Evolutionary conservation across 2,888 invertebrate species (phyloP).

Genomic region (Cerceris ruficornis): DNA sequence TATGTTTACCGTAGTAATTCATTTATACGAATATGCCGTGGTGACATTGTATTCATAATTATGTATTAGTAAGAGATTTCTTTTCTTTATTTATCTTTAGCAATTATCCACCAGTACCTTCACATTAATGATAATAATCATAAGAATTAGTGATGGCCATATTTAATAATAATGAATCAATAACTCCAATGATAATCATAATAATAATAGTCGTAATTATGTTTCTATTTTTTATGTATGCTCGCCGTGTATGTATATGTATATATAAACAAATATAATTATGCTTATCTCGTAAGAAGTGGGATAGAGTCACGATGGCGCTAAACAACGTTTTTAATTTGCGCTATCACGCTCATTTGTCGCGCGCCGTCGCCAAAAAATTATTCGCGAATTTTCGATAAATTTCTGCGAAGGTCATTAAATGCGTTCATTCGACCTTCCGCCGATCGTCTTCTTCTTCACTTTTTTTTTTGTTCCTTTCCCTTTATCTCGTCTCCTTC

Average conservation of each 20-base stretch:
- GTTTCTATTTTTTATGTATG: slow-evolving; percentile 46
- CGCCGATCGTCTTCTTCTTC: slow-evolving; percentile 14
- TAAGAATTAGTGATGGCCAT: slow-evolving; percentile 53
- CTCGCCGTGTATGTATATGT: slow-evolving; percentile 56
- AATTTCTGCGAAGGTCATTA: slow-evolving; percentile 61
- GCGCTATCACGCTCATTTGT: neutral
- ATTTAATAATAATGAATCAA: slow-evolving; percentile 50
- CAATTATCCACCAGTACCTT: slow-evolving; percentile 59
- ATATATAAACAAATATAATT: slow-evolving; percentile 64
- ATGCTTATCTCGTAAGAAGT: slow-evolving; percentile 66
- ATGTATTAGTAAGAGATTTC: slow-evolving; percentile 70
- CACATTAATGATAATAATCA: slow-evolving; percentile 53
- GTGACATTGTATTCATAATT: slow-evolving; percentile 64
- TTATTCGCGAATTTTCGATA: slow-evolving; percentile 46
- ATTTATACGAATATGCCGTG: slow-evolving; percentile 68
- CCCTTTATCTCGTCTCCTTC: slow-evolving; percentile 41
- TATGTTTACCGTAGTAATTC: slow-evolving; percentile 71
- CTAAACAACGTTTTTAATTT: slow-evolving; percentile 61
- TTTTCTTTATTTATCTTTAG: slow-evolving; percentile 56
- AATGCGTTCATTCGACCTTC: neutral
- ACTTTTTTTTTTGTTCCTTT: slow-evolving; percentile 24
- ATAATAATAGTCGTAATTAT: slow-evolving; percentile 38
- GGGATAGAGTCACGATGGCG: slow-evolving; percentile 68
- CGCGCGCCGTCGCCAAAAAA: slow-evolving; percentile 39
- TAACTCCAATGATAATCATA: slow-evolving; percentile 42